A percentile compares a stretch with the other conserved stretches of the same genome.
Conservation (phyloP, 2,797 vertebrate species). For the Sarcophilus harrisii region DNA sequence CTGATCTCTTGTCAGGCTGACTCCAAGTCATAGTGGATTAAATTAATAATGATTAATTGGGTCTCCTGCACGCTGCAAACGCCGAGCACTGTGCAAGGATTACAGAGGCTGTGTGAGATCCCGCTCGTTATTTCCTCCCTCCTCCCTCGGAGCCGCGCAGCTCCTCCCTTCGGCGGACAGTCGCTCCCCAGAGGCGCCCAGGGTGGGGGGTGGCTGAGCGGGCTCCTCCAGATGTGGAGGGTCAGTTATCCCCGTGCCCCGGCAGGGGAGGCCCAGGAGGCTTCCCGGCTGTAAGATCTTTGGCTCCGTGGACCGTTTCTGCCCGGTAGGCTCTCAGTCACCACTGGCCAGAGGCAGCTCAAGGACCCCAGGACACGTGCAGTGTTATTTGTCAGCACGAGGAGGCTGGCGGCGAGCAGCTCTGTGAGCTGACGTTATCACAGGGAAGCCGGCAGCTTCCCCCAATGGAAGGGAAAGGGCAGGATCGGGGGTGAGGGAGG, state of each 20-base stretch:
- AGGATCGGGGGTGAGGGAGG: background rate
- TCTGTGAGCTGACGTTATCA: background rate
- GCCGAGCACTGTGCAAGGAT: constrained; percentile 56
- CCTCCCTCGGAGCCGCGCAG: background rate
- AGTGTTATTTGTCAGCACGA: background rate
- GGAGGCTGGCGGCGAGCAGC: background rate
- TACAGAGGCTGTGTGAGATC: constrained; percentile 53
- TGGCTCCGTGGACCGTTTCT: background rate
- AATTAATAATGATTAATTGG: constrained; percentile 83
- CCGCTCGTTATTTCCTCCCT: constrained; percentile 37
- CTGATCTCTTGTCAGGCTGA: constrained; percentile 70
- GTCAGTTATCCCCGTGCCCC: background rate
- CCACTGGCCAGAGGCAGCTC: background rate
- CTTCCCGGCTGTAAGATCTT: background rate
- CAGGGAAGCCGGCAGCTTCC: background rate
- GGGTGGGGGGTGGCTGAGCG: background rate
- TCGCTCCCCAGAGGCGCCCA: background rate
- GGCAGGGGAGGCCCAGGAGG: background rate
- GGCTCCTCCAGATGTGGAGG: background rate
- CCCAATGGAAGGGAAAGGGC: background rate
- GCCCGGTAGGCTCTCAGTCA: background rate
- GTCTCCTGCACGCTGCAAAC: constrained; percentile 71
- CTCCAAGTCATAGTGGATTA: constrained; percentile 78
- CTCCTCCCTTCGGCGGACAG: background rate
- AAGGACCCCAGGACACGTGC: background rate